phyloP scores from a whole-genome alignment of 2,797 vertebrate species.

The Spheniscus humboldti region DNA sequence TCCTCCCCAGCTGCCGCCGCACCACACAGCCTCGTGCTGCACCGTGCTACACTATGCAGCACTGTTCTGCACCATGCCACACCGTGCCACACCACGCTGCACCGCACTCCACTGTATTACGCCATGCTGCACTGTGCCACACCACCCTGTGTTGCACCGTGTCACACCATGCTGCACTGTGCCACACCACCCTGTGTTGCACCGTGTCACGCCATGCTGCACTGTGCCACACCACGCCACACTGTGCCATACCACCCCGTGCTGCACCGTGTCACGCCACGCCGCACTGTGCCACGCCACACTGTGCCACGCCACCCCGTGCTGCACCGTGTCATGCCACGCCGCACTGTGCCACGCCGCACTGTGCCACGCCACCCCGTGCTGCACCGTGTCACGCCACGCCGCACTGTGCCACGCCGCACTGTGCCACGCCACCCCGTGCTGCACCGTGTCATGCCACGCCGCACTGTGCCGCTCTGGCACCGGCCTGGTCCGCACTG shows the following conservation, averaged over 20 bases:
- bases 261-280: rapidly evolving
- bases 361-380: too few relatives aligned
- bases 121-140: background rate
- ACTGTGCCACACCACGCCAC: rapidly evolving
- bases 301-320: rapidly evolving
- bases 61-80: too few relatives aligned
- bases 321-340: rapidly evolving
- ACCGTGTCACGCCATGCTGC: too few relatives aligned
- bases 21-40: too few relatives aligned
- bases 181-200: too few relatives aligned
- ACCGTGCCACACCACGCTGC: background rate
- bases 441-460: rapidly evolving
- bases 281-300: rapidly evolving
- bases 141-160: too few relatives aligned
- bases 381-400: background rate
- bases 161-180: too few relatives aligned
- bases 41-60: too few relatives aligned
- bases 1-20: background rate
- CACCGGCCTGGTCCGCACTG: background rate
- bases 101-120: too few relatives aligned
- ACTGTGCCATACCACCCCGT: background rate
- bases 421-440: too few relatives aligned
- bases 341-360: rapidly evolving
- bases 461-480: rapidly evolving
- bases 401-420: background rate